Evolutionary conservation across 1,140 invertebrate species (phyloP), one percentile per base, ranked within the genome.

Genomic region (Heliconius hewitsoni): DNA sequence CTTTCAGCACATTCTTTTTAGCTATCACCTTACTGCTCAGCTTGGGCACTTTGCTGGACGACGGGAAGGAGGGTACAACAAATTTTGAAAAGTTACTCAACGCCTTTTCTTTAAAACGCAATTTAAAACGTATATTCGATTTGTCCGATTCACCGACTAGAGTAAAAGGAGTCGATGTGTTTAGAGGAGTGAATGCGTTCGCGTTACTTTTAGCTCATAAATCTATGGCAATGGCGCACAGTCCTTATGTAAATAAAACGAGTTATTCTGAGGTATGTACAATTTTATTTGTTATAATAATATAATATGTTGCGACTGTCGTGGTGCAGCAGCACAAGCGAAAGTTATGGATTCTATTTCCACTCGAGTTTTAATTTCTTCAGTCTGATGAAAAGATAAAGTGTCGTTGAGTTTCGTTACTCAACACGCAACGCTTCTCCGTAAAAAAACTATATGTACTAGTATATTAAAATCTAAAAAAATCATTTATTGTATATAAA

Each of bases 191-290:
- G 3, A 97, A 97, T 83, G 96, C 96, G 8, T 73, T 96, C 1
- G 95, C 96, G 83, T 87, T 97, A 55, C 85, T 97, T 9, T 37
- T 96, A 1, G 95, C 96, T 1, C 97, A 97, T 82, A 97, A 97
- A 86, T 96, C 96, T 3, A 96, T 97, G 96, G 96, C 97, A 0
- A 85, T 97, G 80, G 96, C 97, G 55, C 97, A 96, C 84, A 96
- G 95, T 78, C 96, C 97, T 39, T 97, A 96, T 83, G 85, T 95
- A 2, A 97, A 97, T 81, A 95, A 97, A 81, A 96, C 96, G 2
- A 90, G 93, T 66, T 97, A 96, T 95, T 94, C 96, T 18, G 96
- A 96, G 95, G 96, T 97, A 81, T 83, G 91, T 70, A 66, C 11
- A 13, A 27, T 27, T 30, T 23, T 3, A 13, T n/a, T 66, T 66